Evolutionary conservation across 2,888 invertebrate species (phyloP).

Genomic region (Dendrolimus houi): DNA sequence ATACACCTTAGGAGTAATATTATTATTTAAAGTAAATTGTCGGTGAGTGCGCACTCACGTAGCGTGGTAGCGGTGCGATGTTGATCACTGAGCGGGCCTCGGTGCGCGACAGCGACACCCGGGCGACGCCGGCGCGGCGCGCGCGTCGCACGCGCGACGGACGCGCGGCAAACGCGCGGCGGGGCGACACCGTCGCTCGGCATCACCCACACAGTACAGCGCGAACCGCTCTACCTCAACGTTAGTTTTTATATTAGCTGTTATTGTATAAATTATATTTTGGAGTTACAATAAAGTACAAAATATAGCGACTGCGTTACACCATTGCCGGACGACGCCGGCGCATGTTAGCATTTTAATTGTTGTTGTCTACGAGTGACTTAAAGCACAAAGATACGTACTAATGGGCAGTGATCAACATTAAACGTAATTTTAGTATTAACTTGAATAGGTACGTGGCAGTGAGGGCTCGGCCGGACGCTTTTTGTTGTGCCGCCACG

Average conservation of each 20-base stretch:
- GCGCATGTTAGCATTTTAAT: constrained; percentile 55
- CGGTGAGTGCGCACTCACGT: constrained; percentile 55
- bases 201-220: constrained; percentile 35
- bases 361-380: constrained; percentile 70
- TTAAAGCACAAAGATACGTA: constrained; percentile 74
- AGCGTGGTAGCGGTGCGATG: constrained; percentile 59
- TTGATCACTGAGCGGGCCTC: constrained; percentile 61
- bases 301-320: constrained; percentile 43
- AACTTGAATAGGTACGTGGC: constrained; percentile 67
- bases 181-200: constrained; percentile 13
- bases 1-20: constrained; percentile 70
- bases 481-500: constrained; percentile 59
- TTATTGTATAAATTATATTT: constrained; percentile 72
- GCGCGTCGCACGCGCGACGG: constrained; percentile 5
- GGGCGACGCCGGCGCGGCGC: constrained; percentile 12
- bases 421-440: constrained; percentile 72
- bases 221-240: constrained; percentile 70
- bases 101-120: constrained; percentile 14
- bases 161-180: constrained; percentile 4
- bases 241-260: constrained; percentile 69
- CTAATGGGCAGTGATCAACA: constrained; percentile 76
- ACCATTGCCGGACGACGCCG: constrained; percentile 54
- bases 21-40: constrained; percentile 67
- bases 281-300: constrained; percentile 68
- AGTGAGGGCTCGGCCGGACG: constrained; percentile 52